Conservation (phyloP, 2,888 invertebrate genomes). For the Pyrochroa serraticornis region DNA sequence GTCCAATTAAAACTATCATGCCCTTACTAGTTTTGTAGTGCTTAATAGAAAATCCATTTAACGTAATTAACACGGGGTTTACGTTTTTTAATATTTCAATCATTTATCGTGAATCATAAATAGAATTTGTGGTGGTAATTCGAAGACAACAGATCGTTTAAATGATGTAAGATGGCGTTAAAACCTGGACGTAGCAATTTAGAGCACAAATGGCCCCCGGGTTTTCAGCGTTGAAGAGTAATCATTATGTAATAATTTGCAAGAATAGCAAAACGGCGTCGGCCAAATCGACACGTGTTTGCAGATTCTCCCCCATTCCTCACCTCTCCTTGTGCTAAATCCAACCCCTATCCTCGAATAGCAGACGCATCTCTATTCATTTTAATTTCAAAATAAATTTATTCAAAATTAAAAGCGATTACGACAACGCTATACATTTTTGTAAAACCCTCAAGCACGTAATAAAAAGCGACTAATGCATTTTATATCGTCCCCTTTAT, state of each 20-base stretch:
- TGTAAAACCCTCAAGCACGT: conserved; percentile 17
- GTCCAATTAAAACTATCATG: too few relatives aligned
- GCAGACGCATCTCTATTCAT: conserved; percentile 18
- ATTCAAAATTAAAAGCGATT: conserved; percentile 22
- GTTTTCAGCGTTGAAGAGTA: conserved; percentile 7
- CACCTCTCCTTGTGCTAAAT: conserved; percentile 1
- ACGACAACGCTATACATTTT: conserved; percentile 11
- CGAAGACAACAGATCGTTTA: conserved; percentile 18
- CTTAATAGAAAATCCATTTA: too few relatives aligned
- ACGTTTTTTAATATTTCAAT: background rate
- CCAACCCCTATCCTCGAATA: conserved; percentile 12
- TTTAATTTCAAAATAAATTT: conserved; percentile 25
- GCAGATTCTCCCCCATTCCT: conserved; percentile 9
- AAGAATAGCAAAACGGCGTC: conserved; percentile 20
- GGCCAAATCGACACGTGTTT: conserved; percentile 1
- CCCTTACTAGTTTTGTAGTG: too few relatives aligned
- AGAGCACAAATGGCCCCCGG: conserved; percentile 8
- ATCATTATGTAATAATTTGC: conserved; percentile 26
- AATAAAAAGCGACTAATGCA: conserved; percentile 9
- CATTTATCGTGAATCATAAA: background rate
- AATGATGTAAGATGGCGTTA: conserved; percentile 23
- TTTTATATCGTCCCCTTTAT: background rate
- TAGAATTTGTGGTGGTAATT: conserved; percentile 16
- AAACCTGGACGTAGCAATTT: conserved; percentile 21
- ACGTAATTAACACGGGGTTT: background rate